Base-by-base conservation (phyloP, 2,888 invertebrate genomes). In the Xanthia icteritia region DNA sequence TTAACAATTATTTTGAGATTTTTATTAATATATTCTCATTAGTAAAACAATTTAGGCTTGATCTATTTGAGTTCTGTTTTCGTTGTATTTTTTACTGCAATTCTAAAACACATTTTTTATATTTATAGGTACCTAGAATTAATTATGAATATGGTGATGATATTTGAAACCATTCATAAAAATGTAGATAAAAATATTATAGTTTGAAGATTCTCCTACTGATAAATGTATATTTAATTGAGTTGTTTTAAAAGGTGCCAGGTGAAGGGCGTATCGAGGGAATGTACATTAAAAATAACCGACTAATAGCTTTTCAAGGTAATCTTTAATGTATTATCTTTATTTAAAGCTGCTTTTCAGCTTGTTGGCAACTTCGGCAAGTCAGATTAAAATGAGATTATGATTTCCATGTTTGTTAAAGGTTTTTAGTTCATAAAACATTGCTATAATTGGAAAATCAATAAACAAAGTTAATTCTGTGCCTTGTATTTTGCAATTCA, bases 261-360 rank as follows among this genome's bases (percentile, higher is more conserved):
- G 74, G 85, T 86, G 85, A 86, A 88, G 85, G 86, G 88, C 88
- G 78, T 86, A 65, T 75, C 79, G 83, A 86, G 85, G 82, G 85
- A 73, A 84, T 86, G 81, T 83, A 84, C 82, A 82, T 90, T 81
- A 82, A 76, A 88, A 87, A 88, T 90, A 88, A 86, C 76, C 81
- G 51, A n/a, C 78, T 90, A 89, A 91, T 89, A 87, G 87, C 80
- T 64, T 70, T 79, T 77, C 83, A 84, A 84, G 83, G 88, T 77
- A 77, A 81, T 85, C 64, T 82, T 84, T 80, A 76, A 82, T 70
- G 65, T 80, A 69, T 80, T 81, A 23, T 77, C 5, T 58, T n/a
- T 31, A 60, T 61, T 36, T 65, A 60, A 83, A 77, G 27, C 58
- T 51, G n/a, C 15, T 81, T 78, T 73, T 80, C 73, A 66, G 36